These are phyloP conservation scores for Ornithoptera priamus DNA, from an alignment of 2,888 invertebrate genomes.

Conservation along the genomic window DNA sequence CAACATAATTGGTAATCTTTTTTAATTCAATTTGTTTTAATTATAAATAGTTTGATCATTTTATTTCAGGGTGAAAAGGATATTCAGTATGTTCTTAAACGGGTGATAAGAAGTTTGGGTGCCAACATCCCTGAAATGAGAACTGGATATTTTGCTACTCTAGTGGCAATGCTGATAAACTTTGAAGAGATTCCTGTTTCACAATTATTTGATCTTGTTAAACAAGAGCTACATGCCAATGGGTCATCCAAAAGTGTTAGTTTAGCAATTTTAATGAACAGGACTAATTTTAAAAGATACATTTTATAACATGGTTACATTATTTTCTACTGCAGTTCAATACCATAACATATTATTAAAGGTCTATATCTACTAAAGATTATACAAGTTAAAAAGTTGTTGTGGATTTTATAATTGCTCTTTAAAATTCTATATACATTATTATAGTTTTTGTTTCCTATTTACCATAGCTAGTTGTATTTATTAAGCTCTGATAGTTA, in stretches of 20 bases:
- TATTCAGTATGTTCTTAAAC: constrained; percentile 82
- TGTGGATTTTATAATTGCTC: too few relatives aligned
- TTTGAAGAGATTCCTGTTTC: constrained; percentile 71
- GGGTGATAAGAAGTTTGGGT: constrained; percentile 86
- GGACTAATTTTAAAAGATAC: too few relatives aligned
- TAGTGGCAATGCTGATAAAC: constrained; percentile 81
- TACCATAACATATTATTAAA: too few relatives aligned
- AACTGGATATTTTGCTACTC: constrained; percentile 84
- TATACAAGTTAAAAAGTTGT: too few relatives aligned
- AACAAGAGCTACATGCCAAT: constrained; percentile 83
- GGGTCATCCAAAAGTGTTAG: constrained; percentile 84
- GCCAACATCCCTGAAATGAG: constrained; percentile 82
- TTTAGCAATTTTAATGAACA: constrained; percentile 28
- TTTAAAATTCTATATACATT: too few relatives aligned
- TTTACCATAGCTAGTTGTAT: too few relatives aligned
- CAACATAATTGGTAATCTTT: neutral
- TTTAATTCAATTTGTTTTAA: neutral
- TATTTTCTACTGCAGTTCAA: too few relatives aligned
- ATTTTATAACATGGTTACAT: too few relatives aligned
- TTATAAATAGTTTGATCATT: constrained; percentile 15
- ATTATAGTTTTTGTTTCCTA: too few relatives aligned
- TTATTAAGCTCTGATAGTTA: too few relatives aligned
- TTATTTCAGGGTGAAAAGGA: constrained; percentile 80
- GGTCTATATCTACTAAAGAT: too few relatives aligned
- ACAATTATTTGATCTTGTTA: constrained; percentile 79